phyloP scores from a whole-genome alignment of 2,888 invertebrate species.

The Acanthoscelides obtectus region DNA sequence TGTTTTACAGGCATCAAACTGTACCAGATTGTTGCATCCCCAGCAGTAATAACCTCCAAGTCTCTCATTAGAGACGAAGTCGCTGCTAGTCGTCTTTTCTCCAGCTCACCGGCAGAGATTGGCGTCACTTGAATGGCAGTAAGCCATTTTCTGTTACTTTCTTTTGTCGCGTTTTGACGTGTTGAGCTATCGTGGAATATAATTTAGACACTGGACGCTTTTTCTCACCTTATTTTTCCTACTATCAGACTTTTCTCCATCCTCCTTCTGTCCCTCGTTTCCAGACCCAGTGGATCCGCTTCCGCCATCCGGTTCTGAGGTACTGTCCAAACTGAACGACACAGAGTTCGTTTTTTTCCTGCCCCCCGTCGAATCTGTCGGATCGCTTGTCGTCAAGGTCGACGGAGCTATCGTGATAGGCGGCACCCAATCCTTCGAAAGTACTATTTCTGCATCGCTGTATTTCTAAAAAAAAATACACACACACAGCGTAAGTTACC shows the following conservation, averaged over 20 bases:
- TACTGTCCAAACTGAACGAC: constrained; percentile 66
- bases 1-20: no score
- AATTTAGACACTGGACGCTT: no score
- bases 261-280: constrained; percentile 46
- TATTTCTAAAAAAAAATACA: constrained; percentile 57
- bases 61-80: no score
- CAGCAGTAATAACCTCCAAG: no score
- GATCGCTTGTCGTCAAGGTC: constrained; percentile 56
- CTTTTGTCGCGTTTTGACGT: no score
- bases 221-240: constrained; percentile 71
- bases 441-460: constrained; percentile 83
- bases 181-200: no score
- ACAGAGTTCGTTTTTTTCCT: constrained; percentile 69
- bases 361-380: constrained; percentile 50
- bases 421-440: constrained; percentile 83
- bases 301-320: constrained; percentile 49
- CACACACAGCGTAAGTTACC: no score
- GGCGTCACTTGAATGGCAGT: no score
- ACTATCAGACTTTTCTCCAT: constrained; percentile 55
- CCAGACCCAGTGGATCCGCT: constrained; percentile 37
- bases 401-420: constrained; percentile 74
- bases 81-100: no score
- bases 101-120: no score
- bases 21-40: no score
- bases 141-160: no score